Conservation (phyloP, 2,888 invertebrate species). For the Diplazon laetatorius region DNA sequence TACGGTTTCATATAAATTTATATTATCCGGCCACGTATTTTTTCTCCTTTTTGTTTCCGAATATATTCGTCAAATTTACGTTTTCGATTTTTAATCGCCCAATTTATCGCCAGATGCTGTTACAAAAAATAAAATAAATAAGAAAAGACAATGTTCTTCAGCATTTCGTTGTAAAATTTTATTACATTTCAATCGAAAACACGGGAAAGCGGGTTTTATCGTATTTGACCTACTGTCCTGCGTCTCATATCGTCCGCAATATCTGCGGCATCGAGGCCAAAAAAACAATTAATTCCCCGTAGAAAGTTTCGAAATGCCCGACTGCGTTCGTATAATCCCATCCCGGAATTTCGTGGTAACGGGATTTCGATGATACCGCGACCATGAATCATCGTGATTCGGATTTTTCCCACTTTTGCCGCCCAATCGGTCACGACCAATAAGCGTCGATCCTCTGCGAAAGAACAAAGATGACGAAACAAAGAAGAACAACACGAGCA, state of each 20-base stretch:
- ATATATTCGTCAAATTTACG: too few species aligned
- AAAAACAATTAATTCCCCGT: background rate
- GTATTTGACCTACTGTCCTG: background rate
- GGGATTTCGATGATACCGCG: background rate
- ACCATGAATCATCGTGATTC: background rate
- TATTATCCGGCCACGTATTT: too few species aligned
- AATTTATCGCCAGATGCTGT: background rate
- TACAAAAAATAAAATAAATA: too few species aligned
- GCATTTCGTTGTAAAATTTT: too few species aligned
- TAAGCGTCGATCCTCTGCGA: background rate
- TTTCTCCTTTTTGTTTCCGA: too few species aligned
- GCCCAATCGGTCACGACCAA: background rate
- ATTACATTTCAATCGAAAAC: background rate
- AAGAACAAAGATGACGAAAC: too few species aligned
- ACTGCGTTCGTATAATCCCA: background rate
- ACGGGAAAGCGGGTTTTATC: too few species aligned
- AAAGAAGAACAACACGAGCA: background rate
- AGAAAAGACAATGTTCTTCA: too few species aligned
- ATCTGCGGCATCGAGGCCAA: too few species aligned
- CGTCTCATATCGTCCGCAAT: too few species aligned
- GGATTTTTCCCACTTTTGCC: conserved; percentile 3
- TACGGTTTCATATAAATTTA: too few species aligned
- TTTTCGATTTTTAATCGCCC: background rate
- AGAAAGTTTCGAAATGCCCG: background rate
- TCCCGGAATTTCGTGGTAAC: background rate